phyloP scores from a whole-genome alignment of 2,113 vertebrate species.

The Eudyptes chrysolophus region DNA sequence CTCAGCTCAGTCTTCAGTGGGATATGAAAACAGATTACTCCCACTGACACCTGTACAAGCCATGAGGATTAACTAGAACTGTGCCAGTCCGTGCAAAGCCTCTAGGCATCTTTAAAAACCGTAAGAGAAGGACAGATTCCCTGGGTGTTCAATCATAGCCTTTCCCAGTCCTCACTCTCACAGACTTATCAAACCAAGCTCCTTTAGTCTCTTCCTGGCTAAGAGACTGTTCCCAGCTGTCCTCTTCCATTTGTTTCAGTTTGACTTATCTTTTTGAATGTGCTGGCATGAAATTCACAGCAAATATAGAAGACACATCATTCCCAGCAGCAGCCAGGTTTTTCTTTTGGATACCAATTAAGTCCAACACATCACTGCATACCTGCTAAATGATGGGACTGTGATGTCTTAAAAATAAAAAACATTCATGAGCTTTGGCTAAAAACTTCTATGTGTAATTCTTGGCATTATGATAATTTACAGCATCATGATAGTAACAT shows the following conservation, averaged over 20 bases:
- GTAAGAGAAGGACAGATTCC: rapidly evolving
- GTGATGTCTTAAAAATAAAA: background rate
- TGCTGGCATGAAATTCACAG: background rate
- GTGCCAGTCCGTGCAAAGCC: background rate
- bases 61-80: background rate
- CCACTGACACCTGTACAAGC: background rate
- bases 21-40: background rate
- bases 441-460: background rate
- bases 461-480: background rate
- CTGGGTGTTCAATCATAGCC: background rate
- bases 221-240: background rate
- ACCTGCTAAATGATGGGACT: background rate
- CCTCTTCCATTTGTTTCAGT: background rate
- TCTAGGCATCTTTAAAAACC: background rate
- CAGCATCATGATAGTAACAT: background rate
- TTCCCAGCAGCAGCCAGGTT: background rate
- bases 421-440: background rate
- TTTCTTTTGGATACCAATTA: background rate
- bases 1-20: background rate
- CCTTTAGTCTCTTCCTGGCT: background rate
- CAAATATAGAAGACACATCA: background rate
- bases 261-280: background rate
- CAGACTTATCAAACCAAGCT: background rate
- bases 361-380: background rate
- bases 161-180: background rate